Base-by-base conservation (phyloP, 2,888 invertebrate species). In the Ashinkailepas kermadecensis region DNA sequence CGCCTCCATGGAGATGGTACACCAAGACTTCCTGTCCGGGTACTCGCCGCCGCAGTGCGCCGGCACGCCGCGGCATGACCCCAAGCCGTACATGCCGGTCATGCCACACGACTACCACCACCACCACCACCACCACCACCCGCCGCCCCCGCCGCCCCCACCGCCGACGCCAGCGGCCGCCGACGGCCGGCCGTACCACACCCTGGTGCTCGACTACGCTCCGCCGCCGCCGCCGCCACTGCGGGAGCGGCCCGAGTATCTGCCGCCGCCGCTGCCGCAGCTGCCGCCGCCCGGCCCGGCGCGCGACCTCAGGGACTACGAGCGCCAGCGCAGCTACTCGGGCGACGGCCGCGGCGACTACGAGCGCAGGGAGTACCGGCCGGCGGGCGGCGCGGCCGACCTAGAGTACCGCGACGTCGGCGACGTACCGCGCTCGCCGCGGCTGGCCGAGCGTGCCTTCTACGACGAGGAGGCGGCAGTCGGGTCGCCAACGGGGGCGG, bases 1-100 rank as follows among this genome's bases (percentile, higher is more conserved):
- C 59, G 56, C 54, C 56, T 74, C 74, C 4, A 74, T 74, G 74
- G 74, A 74, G 74, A 74, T 74, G 74, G 74, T 74, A 9, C 74
- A 74, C 74, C 23, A 23, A 56, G 74, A 74, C 74, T 74, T 74
- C 18, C 54, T 74, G 56, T 23, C 74, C 10, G 74, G 74, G 0
- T 74, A 74, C 74, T 74, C 74, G 54, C 74, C 74, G 21, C 74
- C 74, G 56, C 74, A 54, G 18, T 74, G 74, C 21, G 74, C 56
- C 54, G 74, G 74, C 8, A 56, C 74, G 8, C 74, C 74, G 74
- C 74, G 74, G 7, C 54, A 74, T 7, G 74, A 74, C 18, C 11
- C 13, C 56, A 74, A 74, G 56, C 21, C 54, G 21, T 74, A 13
- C 54, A 54, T 74, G 56, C 56, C 54, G 9, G 18, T 23, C 23